A percentile compares a stretch with the other conserved stretches of the same genome.
These are phyloP conservation scores for Aphidius ervi DNA, from an alignment of 1,140 invertebrate genomes.

Conservation along the genomic window DNA sequence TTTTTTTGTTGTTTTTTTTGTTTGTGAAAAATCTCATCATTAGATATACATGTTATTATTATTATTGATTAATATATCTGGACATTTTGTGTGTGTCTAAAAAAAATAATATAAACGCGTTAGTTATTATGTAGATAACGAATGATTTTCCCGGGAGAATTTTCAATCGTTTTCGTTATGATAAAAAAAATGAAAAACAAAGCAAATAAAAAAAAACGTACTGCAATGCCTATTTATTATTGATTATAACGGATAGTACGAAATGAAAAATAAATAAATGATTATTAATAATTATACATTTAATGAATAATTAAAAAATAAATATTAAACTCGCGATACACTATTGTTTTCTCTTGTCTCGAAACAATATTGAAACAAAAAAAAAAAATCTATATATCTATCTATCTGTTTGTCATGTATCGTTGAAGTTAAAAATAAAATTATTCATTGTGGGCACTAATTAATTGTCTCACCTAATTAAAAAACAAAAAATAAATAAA, in stretches of 20 bases:
- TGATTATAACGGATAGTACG: too few species aligned
- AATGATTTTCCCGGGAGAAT: background rate
- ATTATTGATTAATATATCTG: background rate
- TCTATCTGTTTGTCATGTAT: conserved; percentile 38
- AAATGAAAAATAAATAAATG: too few species aligned
- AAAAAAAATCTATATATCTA: conserved; percentile 37
- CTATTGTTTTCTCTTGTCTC: too few species aligned
- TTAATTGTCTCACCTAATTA: conserved; percentile 16
- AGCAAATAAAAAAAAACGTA: background rate
- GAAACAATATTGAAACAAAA: background rate
- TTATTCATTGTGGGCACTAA: conserved; percentile 26
- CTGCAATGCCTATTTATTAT: too few species aligned
- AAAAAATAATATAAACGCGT: conserved; percentile 18
- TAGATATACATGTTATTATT: too few species aligned
- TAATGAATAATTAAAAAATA: conserved; percentile 10
- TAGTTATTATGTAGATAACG: conserved; percentile 11
- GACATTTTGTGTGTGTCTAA: conserved; percentile 17
- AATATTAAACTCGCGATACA: conserved; percentile 10
- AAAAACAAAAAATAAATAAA: conserved; percentile 18
- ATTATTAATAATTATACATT: too few species aligned
- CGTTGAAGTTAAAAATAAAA: conserved; percentile 33
- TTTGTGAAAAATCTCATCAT: too few species aligned
- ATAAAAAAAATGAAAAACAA: conserved; percentile 2
- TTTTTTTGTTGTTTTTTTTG: too few species aligned
- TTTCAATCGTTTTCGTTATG: background rate